Evolutionary conservation across 2,797 vertebrate genomes (phyloP).

Genomic region (Myiothlypis coronata): DNA sequence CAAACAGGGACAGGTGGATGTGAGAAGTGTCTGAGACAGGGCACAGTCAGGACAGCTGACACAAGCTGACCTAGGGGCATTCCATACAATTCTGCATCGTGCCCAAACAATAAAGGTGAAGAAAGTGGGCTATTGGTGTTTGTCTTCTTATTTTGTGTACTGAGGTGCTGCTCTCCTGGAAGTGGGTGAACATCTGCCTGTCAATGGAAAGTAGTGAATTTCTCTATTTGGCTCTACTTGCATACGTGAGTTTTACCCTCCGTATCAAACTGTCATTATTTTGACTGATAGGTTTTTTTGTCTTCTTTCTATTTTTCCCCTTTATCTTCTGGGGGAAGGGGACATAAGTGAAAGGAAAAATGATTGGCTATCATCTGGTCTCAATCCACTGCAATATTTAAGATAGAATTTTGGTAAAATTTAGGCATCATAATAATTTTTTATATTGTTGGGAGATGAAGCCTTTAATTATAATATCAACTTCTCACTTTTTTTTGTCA

Average conservation of each 20-base stretch:
- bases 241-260: background rate
- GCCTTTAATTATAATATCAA: background rate
- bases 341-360: background rate
- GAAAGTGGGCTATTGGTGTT: background rate
- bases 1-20: background rate
- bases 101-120: background rate
- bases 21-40: background rate
- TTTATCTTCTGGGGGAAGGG: accelerated
- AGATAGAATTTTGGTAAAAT: background rate
- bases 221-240: background rate
- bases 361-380: background rate
- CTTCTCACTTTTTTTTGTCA: background rate
- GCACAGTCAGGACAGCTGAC: no score
- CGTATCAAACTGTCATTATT: background rate
- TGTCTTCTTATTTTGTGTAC: background rate
- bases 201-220: background rate
- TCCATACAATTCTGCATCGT: accelerated
- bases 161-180: background rate
- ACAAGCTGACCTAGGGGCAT: background rate
- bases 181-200: background rate
- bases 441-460: background rate
- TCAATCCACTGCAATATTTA: background rate
- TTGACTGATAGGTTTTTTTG: background rate
- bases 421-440: background rate
- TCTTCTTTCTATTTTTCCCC: background rate